Base-by-base conservation (phyloP, 2,888 invertebrate species). In the Chrysolina oricalcia region DNA sequence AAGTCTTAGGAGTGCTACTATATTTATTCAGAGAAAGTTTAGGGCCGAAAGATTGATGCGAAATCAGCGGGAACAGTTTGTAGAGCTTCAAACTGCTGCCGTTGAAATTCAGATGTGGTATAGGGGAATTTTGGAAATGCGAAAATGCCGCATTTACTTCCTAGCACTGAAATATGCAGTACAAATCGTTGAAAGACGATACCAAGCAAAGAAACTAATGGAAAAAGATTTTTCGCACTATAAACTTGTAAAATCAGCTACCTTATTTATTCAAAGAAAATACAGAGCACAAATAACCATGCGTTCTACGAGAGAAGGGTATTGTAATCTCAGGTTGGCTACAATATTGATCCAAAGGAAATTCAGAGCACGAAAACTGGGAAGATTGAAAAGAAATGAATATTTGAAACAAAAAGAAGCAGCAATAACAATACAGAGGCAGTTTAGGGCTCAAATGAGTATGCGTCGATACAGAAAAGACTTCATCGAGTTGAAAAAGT, bases 291-390 rank as follows among this genome's bases (percentile, higher is more conserved):
- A 84, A 59, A 73, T 84, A 27, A 35, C 85, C 27, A 88, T 88
- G 69, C 88, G 85, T 80, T 69, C 79, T 63, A 83, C 87, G 53
- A 87, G 87, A 75, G 73, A 83, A 40, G 74, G 81, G 1, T 91
- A 87, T 79, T 56, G 88, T 0, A 72, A 82, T 53, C 84, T 88
- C 53, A 89, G 88, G 62, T 83, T 86, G 21, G 84, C 89, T 13
- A 87, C 89, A 35, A 84, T 90, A 15, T 78, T 80, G 2, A 84
- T 93, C 64, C 93, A 93, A 81, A 87, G 86, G 70, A 90, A 88
- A 86, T 89, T 90, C 82, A 89, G 90, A 80, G 90, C 91, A 0
- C 85, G 87, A 9, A 86, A 86, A 56, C 68, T 87, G 27, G 90
- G 90, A 86, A 87, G 76, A 76, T n/a, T 53, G 50, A 40, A 73